Evolutionary conservation across 2,888 invertebrate genomes (phyloP), one percentile per base, ranked within the genome.

Genomic region (Spialia ferax): DNA sequence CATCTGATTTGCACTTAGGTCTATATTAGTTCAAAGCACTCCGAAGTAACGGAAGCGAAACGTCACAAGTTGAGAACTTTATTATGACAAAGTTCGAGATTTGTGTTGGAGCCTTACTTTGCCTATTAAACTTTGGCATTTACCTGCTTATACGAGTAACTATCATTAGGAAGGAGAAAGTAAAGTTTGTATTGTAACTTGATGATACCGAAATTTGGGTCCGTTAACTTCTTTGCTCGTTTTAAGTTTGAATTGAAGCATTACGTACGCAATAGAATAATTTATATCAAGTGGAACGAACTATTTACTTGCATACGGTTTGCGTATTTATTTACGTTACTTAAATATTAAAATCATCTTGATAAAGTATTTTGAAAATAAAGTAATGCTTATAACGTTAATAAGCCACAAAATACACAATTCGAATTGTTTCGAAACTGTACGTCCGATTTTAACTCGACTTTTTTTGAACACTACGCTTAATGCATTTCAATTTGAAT

Each of bases 111-210:
- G 61, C 61, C 45, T 61, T 61, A 67, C 67, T 67, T 62, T 61
- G 61, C 67, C 61, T 62, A 67, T 67, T 67, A 55, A 67, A 67
- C 67, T 67, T 67, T 62, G 55, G 61, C 55, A 67, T 67, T 67
- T 67, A 67, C 67, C 67, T 67, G 67, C 55, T 61, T 67, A 67
- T 67, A 48, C 48, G 48, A 48, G 48, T 48, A 67, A 67, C 67
- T 67, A 67, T 67, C 61, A 62, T 67, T 67, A 67, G 55, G 45
- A 61, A 66, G 66, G 60, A 48, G 67, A 55, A 56, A 62, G 67
- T 68, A 38, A 62, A 61, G 56, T 68, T 68, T 62, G 62, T 56
- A 62, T 62, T 62, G 59, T 35, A 35, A 57, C 32, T 57, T 35
- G 35, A 57, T 32, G 56, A 38, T 38, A 10, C 26, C 55, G 29